Conservation (phyloP, 92 coral and sea anemone genomes). For the Nematostella vectensis region DNA sequence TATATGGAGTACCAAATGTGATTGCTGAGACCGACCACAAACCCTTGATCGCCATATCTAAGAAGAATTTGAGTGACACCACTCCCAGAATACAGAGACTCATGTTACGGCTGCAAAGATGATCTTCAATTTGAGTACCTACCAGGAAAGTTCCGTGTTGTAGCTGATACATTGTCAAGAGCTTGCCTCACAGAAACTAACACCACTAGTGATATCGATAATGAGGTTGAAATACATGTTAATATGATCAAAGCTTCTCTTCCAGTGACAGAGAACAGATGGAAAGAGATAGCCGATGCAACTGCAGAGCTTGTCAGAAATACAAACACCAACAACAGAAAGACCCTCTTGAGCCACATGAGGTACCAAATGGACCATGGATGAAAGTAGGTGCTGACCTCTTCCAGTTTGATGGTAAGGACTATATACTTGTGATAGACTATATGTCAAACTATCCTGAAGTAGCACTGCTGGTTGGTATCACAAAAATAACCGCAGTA, state of each 20-base stretch:
- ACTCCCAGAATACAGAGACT: constrained; percentile 35
- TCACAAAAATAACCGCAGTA: constrained; percentile 3
- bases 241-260: constrained; percentile 1
- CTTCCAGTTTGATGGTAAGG: constrained; percentile 1
- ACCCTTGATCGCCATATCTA: constrained; percentile 33
- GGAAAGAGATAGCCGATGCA: constrained; percentile 10
- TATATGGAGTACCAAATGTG: constrained; percentile 20
- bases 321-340: constrained; percentile 16
- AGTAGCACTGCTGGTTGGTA: background rate
- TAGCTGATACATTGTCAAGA: constrained; percentile 35
- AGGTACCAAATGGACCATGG: constrained; percentile 15
- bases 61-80: constrained; percentile 30
- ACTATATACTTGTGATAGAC: constrained; percentile 20
- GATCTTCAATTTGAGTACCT: constrained; percentile 23
- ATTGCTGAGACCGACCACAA: constrained; percentile 45
- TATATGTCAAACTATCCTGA: constrained; percentile 14
- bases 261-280: constrained; percentile 4
- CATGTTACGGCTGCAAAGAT: constrained; percentile 30
- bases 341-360: background rate
- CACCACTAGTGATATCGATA: background rate
- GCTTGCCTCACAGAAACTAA: constrained; percentile 6
- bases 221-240: constrained; percentile 9
- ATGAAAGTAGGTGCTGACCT: constrained; percentile 10
- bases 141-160: constrained; percentile 20
- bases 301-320: constrained; percentile 12